A percentile compares a stretch with the other conserved stretches of the same genome.
These are phyloP conservation scores for Serrognathus titanus DNA, from an alignment of 2,888 invertebrate species.

Conservation along the genomic window DNA sequence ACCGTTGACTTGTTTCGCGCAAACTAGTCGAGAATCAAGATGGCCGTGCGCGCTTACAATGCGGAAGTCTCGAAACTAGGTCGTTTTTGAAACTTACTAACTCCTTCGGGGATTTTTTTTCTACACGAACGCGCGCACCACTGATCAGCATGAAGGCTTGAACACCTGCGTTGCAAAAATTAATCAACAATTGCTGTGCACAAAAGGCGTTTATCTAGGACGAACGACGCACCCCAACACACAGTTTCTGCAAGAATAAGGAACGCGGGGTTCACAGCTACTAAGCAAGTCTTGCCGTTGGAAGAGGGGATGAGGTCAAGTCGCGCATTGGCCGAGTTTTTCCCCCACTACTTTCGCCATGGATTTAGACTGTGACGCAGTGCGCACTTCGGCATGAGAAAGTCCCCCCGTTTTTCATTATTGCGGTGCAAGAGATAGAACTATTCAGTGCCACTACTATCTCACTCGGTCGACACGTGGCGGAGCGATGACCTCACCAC, in stretches of 20 bases:
- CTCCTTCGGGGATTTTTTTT: too few species aligned
- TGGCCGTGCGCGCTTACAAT: slow-evolving; percentile 32
- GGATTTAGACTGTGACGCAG: slow-evolving; percentile 29
- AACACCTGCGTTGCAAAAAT: not conserved
- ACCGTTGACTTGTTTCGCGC: slow-evolving; percentile 21
- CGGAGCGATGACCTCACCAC: slow-evolving; percentile 39
- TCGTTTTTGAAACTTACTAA: slow-evolving; percentile 19
- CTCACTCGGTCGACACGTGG: slow-evolving; percentile 37
- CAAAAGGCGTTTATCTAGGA: not conserved
- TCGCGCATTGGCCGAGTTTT: slow-evolving; percentile 28
- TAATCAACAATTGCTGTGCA: not conserved
- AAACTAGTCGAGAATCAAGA: slow-evolving; percentile 28
- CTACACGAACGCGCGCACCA: too few species aligned
- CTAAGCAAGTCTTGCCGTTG: slow-evolving; percentile 20
- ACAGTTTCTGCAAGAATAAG: slow-evolving; percentile 31
- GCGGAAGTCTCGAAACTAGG: slow-evolving; percentile 37
- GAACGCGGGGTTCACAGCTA: slow-evolving; percentile 28
- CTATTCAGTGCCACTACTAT: slow-evolving; percentile 21
- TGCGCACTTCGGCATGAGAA: slow-evolving; percentile 28
- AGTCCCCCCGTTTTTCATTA: slow-evolving; percentile 27
- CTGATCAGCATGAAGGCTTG: not conserved
- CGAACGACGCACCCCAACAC: slow-evolving; percentile 18
- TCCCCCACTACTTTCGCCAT: slow-evolving; percentile 23
- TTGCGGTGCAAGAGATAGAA: slow-evolving; percentile 28
- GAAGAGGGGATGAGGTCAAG: slow-evolving; percentile 24